phyloP scores from a whole-genome alignment of 37 sponge, comb jelly and placozoan species.

The Diacarnus erythraeanus region DNA sequence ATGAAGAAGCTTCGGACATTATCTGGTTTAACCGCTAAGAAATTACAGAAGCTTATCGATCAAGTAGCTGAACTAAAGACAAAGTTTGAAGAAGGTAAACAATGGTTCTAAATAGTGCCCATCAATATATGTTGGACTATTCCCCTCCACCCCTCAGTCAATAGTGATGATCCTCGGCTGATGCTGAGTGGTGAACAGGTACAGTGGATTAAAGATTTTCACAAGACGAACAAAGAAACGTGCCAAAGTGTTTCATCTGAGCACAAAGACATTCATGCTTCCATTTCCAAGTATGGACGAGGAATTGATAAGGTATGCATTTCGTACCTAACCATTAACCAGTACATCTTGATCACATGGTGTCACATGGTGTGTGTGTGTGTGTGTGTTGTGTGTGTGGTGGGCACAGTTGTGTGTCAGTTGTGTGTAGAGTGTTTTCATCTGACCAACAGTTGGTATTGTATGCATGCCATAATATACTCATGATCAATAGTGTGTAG shows the following conservation, averaged over 20 bases:
- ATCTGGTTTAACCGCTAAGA: conserved; percentile 30
- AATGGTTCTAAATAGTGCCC: not conserved
- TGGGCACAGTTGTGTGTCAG: not conserved
- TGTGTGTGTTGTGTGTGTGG: too few relatives aligned
- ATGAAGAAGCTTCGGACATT: conserved; percentile 38
- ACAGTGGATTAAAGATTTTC: conserved; percentile 24
- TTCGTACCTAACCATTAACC: not conserved
- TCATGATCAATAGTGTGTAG: too few relatives aligned
- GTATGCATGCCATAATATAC: too few relatives aligned
- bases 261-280: conserved; percentile 81
- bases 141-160: not conserved
- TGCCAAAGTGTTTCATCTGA: conserved; percentile 45
- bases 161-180: conserved; percentile 1
- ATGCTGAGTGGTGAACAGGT: conserved; percentile 14
- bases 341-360: not conserved
- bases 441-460: too few relatives aligned
- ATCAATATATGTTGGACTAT: not conserved
- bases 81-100: conserved; percentile 2
- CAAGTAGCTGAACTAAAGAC: conserved; percentile 24
- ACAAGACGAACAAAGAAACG: conserved; percentile 8
- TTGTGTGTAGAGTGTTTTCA: too few relatives aligned
- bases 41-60: conserved; percentile 38
- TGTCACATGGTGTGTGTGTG: too few relatives aligned
- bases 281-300: conserved; percentile 72
- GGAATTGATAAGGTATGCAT: conserved; percentile 77